These are phyloP conservation scores for Hylomyscus alleni DNA, from an alignment of 2,797 vertebrate genomes.

Conservation along the genomic window DNA sequence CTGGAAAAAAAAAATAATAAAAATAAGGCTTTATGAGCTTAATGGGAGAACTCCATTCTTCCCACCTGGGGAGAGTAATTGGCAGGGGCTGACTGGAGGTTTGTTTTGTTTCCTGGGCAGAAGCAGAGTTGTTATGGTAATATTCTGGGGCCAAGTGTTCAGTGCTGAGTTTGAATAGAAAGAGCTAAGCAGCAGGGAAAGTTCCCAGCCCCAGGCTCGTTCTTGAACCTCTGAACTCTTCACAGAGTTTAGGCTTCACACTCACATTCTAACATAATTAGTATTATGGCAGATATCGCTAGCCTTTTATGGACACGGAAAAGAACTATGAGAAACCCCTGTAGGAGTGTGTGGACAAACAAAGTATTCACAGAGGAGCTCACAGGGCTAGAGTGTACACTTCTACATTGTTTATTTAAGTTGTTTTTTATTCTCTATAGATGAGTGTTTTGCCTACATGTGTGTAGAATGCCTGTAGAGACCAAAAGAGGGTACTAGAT, in stretches of 20 bases:
- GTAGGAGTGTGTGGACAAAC: not conserved
- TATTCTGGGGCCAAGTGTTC: slow-evolving; percentile 70
- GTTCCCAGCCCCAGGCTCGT: slow-evolving; percentile 63
- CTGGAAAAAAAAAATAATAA: slow-evolving; percentile 80
- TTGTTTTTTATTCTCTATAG: not conserved
- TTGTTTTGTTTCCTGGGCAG: slow-evolving; percentile 82
- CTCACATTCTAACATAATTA: slow-evolving; percentile 49
- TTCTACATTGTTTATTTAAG: not conserved
- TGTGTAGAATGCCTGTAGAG: not conserved
- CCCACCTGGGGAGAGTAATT: slow-evolving; percentile 84
- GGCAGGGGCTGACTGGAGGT: slow-evolving; percentile 73
- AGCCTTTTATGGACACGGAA: not conserved
- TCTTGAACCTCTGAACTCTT: slow-evolving; percentile 11
- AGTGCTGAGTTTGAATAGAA: slow-evolving; percentile 76
- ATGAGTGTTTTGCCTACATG: not conserved
- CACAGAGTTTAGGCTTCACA: not conserved
- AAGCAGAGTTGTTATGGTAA: slow-evolving; percentile 86
- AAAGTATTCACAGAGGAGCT: not conserved
- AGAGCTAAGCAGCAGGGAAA: slow-evolving; percentile 61
- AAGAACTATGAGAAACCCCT: not conserved
- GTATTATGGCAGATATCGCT: not conserved
- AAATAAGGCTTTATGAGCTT: slow-evolving; percentile 77
- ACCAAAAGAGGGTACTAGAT: not conserved
- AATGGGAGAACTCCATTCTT: slow-evolving; percentile 31
- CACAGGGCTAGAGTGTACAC: not conserved